Base-by-base conservation (phyloP, 2,797 vertebrate species). In the Sebastes iracundus region DNA sequence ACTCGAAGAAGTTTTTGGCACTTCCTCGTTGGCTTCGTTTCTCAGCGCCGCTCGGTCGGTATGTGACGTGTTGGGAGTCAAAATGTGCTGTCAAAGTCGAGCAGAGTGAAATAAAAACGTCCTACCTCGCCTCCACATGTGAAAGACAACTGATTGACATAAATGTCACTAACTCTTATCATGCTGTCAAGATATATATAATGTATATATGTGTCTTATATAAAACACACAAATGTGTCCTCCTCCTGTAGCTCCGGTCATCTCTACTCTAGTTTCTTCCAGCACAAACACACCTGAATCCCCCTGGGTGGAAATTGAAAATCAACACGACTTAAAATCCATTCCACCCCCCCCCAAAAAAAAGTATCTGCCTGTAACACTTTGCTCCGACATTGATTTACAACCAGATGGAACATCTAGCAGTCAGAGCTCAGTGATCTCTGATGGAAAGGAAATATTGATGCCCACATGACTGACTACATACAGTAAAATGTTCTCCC, bases 401-500 rank as follows among this genome's bases (percentile, higher is more conserved):
- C 74, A 77, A 77, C 56, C 80, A 38, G 72, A 65, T 70, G 55
- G 66, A 88, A 84, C 59, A 61, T 84, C 77, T 70, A 77, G 72
- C 70, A 68, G 86, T 82, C 81, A 77, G 80, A 92, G 83, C 61
- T 61, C 82, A 74, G 72, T 80, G 77, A 87, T 85, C 81, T 82
- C 86, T 78, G 76, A 90, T 85, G 83, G 85, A 82, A 68, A 80
- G 82, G 74, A 87, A 90, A 90, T 85, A 89, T 82, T 86, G 87
- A 89, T 65, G 77, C 25, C n/a, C 35, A 53, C 70, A 77, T 62
- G 78, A 83, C 49, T 64, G 83, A 81, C 61, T 52, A 52, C 59
- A 77, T 60, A 46, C 38, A 62, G 61, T 33, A 20, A 28, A 71
- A 53, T 46, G 6, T 32, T 62, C 35, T 66, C 7, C 32, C 22